Base-by-base conservation (phyloP, 2,888 invertebrate species). In the Lomographa bimaculata region DNA sequence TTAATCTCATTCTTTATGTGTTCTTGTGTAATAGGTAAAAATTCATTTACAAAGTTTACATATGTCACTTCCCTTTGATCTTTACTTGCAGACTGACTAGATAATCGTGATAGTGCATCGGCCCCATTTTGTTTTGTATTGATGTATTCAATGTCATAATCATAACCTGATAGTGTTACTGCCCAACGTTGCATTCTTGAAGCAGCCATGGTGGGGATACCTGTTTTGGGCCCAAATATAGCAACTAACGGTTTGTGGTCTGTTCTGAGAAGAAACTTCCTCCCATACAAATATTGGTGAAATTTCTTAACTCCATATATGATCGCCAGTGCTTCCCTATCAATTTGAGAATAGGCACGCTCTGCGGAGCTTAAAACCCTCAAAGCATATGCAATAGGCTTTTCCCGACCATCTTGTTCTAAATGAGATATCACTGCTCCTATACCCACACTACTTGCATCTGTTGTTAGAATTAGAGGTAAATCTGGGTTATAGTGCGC, bases 301-400 rank as follows among this genome's bases (percentile, higher is more conserved):
- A n/a, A 20, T 5, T 20, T 20, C 2, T 7, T n/a, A 1, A 20
- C 7, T 1, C 19, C 19, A 5, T 20, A 20, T 2, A 3, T 4
- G 6, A 10, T 24, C 1, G 11, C 11, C n/a, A 24, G 11, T 2
- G 24, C 11, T 4, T 24, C 24, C 11, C 24, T 5, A n/a, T 11
- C 24, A n/a, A 24, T 24, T n/a, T 24, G 24, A 2, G 24, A 24
- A n/a, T 24, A 24, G 11, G 5, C n/a, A 1, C 24, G 24, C 11
- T 24, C 24, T 6, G 24, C 24, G 6, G 11, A 1, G 2, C 6
- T 24, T 3, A 24, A 11, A 2, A 11, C 5, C n/a, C 24, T 10
- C 11, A 11, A 24, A 10, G 24, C 24, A n/a, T 24, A 24, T 1
- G 24, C 24, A 1, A 24, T 11, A 2, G 24, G 24, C 1, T 11